These are phyloP conservation scores for Chesias legatella DNA, from an alignment of 2,888 invertebrate genomes.

Conservation along the genomic window DNA sequence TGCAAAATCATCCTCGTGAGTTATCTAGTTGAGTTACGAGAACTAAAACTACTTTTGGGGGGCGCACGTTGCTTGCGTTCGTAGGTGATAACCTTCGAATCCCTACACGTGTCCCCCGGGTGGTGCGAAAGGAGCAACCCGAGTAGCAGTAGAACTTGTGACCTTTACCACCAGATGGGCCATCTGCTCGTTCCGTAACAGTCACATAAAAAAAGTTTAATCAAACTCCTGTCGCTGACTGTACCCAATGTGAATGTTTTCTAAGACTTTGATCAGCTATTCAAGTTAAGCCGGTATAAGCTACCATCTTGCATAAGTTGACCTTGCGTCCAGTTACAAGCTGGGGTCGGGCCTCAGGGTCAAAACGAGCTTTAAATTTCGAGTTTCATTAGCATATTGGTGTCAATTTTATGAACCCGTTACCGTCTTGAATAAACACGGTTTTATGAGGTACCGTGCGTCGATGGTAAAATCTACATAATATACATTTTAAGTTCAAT, in stretches of 20 bases:
- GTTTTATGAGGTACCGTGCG: conserved; percentile 1
- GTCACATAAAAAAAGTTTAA: too few relatives aligned
- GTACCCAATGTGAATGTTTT: conserved; percentile 2
- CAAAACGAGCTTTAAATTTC: conserved; percentile 7
- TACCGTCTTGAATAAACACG: conserved; percentile 10
- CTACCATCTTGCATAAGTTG: conserved; percentile 45
- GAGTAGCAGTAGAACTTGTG: too few relatives aligned
- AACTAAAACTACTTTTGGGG: too few relatives aligned
- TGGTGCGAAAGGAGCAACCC: too few relatives aligned
- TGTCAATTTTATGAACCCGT: conserved; percentile 15
- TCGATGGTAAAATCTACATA: too few relatives aligned
- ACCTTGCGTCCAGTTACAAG: conserved; percentile 37
- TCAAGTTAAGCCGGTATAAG: conserved; percentile 17
- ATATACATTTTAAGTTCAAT: too few relatives aligned
- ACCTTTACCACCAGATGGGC: too few relatives aligned
- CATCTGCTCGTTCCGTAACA: too few relatives aligned
- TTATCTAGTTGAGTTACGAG: conserved; percentile 1
- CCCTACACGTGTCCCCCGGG: too few relatives aligned
- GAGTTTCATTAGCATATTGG: conserved; percentile 12
- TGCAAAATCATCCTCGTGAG: conserved; percentile 39
- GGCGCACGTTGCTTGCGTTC: too few relatives aligned
- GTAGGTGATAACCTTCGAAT: too few relatives aligned
- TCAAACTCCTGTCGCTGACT: too few relatives aligned
- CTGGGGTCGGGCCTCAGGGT: conserved; percentile 28
- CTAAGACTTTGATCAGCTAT: conserved; percentile 12